phyloP scores from a whole-genome alignment of 2,888 invertebrate genomes.

The Parapristionchus giblindavisi region DNA sequence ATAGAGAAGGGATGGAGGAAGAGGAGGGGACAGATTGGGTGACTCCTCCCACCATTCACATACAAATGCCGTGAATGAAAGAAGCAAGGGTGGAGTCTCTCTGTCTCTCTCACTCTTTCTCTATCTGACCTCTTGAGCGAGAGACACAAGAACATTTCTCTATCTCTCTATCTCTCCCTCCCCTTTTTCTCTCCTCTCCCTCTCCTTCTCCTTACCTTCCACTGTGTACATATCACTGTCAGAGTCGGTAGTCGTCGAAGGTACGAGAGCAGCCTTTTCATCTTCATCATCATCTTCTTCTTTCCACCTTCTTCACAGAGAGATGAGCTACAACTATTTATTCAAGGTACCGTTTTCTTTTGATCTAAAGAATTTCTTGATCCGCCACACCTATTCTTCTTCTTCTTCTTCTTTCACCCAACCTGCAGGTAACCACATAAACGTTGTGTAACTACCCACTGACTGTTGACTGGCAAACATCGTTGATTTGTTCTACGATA shows the following conservation, averaged over 20 bases:
- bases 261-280: slow-evolving; percentile 22
- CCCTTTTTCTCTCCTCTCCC: slow-evolving; percentile 8
- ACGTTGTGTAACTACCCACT: too few species aligned
- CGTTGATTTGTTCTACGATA: too few species aligned
- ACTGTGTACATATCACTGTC: slow-evolving; percentile 38
- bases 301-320: slow-evolving; percentile 18
- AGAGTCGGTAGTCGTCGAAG: slow-evolving; percentile 23
- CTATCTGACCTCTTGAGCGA: slow-evolving; percentile 25
- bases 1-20: not conserved
- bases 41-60: slow-evolving; percentile 4
- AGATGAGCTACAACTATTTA: slow-evolving; percentile 70
- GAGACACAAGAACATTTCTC: not conserved
- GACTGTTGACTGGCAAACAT: too few species aligned
- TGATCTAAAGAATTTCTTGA: not conserved
- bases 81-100: not conserved
- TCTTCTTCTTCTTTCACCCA: not conserved
- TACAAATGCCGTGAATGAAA: too few species aligned
- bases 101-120: slow-evolving; percentile 16
- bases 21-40: slow-evolving; percentile 30
- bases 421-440: not conserved
- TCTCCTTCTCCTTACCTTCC: slow-evolving; percentile 11
- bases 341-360: slow-evolving; percentile 59
- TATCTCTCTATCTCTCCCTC: slow-evolving; percentile 10
- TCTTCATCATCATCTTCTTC: not conserved
- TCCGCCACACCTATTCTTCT: not conserved